Base-by-base conservation (phyloP, 2,113 vertebrate species). In the Cololabis saira region DNA sequence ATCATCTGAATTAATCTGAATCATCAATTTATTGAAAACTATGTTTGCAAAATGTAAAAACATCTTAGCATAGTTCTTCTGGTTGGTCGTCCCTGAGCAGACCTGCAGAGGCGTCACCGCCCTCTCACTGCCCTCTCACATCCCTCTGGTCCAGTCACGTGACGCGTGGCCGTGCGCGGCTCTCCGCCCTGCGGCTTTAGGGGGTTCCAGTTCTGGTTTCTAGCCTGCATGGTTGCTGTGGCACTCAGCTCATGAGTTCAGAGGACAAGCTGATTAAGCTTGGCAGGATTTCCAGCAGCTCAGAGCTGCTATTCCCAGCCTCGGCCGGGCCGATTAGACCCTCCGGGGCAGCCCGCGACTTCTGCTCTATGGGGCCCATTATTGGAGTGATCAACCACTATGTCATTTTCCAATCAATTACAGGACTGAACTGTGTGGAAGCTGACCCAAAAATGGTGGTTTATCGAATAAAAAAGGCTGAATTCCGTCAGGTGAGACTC, bases 261-360 rank as follows among this genome's bases (percentile, higher is more conserved):
- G 47, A 78, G 51, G 61, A 57, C 80, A 85, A 90, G 84, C 89
- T 64, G 89, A 80, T 92, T 89, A 90, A 6, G 24, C 5, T n/a
- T n/a, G 1, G 8, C 19, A 22, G 71, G 85, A 80, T 83, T 86
- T 81, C 67, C 48, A 82, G 67, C 59, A 18, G 89, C 77, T 92
- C 81, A 89, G 76, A 56, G 78, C 61, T 55, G 61, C 90, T 92
- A 91, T 89, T 92, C 83, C 62, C 18, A n/a, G 78, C 75, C 40
- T 18, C 19, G 8, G 55, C 8, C 45, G 14, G 18, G 44, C 40
- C 45, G 88, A 87, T 89, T 85, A 86, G 56, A 85, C 67, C 73
- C 19, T 37, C 22, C 37, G 17, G 17, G 22, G 24, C 24, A 27
- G 24, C 24, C 24, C 24, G 24, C 24, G 5, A n/a, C 44, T 57